Evolutionary conservation across 1,140 invertebrate species (phyloP).

Genomic region (Maniola jurtina): DNA sequence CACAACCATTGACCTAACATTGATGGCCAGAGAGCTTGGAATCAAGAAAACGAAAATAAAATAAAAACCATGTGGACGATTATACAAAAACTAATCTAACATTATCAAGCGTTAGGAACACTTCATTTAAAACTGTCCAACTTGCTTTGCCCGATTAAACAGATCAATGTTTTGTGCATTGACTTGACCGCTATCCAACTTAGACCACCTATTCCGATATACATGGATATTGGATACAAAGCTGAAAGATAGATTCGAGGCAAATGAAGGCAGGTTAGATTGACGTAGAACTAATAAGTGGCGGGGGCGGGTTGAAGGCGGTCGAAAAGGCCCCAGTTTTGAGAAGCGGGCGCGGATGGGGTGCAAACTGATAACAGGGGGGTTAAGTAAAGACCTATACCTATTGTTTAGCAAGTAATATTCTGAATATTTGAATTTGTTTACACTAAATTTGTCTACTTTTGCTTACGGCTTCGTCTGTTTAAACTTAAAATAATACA

Average conservation of each 20-base stretch:
- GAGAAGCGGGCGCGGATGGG: constrained; percentile 38
- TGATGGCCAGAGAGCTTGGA: too few relatives aligned
- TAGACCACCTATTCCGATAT: neutral
- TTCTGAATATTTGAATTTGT: constrained; percentile 24
- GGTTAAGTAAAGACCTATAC: constrained; percentile 40
- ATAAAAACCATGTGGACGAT: too few relatives aligned
- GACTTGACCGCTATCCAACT: neutral
- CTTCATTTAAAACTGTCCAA: too few relatives aligned
- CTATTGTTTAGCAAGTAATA: constrained; percentile 37
- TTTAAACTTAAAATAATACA: too few relatives aligned
- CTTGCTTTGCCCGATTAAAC: neutral
- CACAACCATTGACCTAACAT: too few relatives aligned
- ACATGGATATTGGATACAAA: neutral
- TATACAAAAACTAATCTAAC: too few relatives aligned
- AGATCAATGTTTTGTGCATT: neutral
- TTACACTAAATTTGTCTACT: neutral
- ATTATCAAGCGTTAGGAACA: too few relatives aligned
- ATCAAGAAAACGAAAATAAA: too few relatives aligned
- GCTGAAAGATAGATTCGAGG: constrained; percentile 26
- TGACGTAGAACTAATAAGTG: constrained; percentile 50
- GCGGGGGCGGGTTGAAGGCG: constrained; percentile 46
- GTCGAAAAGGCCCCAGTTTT: constrained; percentile 52
- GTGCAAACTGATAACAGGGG: constrained; percentile 47
- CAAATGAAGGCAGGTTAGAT: constrained; percentile 43
- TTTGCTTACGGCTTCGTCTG: neutral